Conservation (phyloP, 2,113 vertebrate genomes). For the Lasiurus cinereus region DNA sequence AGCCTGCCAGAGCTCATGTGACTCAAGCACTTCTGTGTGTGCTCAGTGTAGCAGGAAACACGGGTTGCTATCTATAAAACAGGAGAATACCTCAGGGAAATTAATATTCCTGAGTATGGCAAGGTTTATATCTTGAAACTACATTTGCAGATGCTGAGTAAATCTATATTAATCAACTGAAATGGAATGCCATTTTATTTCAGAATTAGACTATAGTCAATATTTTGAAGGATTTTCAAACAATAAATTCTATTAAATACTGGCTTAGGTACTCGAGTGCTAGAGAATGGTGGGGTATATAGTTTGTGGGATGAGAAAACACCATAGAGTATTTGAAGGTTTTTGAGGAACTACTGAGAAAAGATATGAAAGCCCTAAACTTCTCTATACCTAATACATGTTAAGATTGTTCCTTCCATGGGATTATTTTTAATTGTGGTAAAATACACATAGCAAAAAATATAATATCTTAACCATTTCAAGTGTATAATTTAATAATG, state of each 20-base stretch:
- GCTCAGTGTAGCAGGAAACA: conserved; percentile 79
- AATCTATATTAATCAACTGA: conserved; percentile 80
- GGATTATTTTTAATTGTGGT: not conserved
- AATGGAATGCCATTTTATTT: conserved; percentile 82
- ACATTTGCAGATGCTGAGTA: conserved; percentile 67
- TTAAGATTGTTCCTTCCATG: conserved; percentile 5
- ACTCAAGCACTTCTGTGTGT: conserved; percentile 50
- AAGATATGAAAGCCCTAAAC: conserved; percentile 49
- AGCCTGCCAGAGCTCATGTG: not conserved
- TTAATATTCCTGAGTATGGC: conserved; percentile 77
- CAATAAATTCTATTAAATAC: conserved; percentile 61
- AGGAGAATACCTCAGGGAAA: conserved; percentile 80
- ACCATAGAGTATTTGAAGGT: not conserved
- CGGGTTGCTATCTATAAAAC: conserved; percentile 79
- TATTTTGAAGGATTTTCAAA: conserved; percentile 59
- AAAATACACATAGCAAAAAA: conserved; percentile 14
- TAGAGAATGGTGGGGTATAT: not conserved
- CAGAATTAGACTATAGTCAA: conserved; percentile 73
- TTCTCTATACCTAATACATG: not conserved
- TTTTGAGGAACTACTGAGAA: not conserved
- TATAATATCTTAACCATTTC: not conserved
- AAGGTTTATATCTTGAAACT: conserved; percentile 72
- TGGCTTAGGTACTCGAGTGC: conserved; percentile 25
- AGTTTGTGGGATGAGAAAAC: not conserved
- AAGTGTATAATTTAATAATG: not conserved